These are phyloP conservation scores for Odontesthes bonariensis DNA, from an alignment of 2,113 vertebrate species.

Conservation along the genomic window DNA sequence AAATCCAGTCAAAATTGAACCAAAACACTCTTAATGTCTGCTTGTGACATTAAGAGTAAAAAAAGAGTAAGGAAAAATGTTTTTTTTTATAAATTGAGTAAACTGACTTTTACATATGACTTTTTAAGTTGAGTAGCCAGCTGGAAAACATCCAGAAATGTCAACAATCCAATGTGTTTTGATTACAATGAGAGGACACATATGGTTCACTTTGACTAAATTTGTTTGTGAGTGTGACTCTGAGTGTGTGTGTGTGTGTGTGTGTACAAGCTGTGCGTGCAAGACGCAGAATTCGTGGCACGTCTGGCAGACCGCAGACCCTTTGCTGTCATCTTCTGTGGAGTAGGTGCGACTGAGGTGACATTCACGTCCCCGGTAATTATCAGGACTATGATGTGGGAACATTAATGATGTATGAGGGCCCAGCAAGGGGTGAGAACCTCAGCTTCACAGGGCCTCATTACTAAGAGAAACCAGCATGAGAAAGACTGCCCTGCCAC, in stretches of 20 bases:
- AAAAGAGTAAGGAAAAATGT: not conserved
- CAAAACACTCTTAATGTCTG: not conserved
- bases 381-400: constrained; percentile 84
- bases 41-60: not conserved
- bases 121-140: constrained; percentile 17
- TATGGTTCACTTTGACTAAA: constrained; percentile 63
- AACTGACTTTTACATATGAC: constrained; percentile 10
- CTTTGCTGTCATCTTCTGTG: constrained; percentile 75
- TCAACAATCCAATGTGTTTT: constrained; percentile 39
- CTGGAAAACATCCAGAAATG: constrained; percentile 55
- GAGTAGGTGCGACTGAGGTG: constrained; percentile 76
- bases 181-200: constrained; percentile 60
- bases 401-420: constrained; percentile 85
- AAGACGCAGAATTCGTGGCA: constrained; percentile 34
- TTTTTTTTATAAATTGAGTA: constrained; percentile 5
- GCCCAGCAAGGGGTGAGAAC: constrained; percentile 75
- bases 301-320: constrained; percentile 70
- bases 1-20: not conserved
- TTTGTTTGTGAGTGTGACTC: constrained; percentile 34
- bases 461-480: constrained; percentile 70
- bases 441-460: constrained; percentile 75
- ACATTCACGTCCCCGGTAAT: constrained; percentile 82
- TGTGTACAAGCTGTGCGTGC: constrained; percentile 2
- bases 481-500: constrained; percentile 41
- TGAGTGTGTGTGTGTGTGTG: constrained; percentile 29